Evolutionary conservation across 1,140 invertebrate genomes (phyloP).

Genomic region (Apolygus lucorum): DNA sequence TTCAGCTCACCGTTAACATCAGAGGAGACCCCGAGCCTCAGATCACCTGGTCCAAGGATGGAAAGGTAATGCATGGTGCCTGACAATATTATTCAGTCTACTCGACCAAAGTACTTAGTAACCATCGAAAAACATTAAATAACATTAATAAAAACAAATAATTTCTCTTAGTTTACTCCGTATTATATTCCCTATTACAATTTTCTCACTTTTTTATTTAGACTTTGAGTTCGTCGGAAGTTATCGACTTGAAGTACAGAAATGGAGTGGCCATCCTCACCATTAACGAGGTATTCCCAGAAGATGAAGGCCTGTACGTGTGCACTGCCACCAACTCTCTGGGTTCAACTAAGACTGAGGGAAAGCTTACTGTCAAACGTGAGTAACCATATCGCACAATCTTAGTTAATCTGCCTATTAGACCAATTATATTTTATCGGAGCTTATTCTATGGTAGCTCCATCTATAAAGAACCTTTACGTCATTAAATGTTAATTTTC

Average conservation of each 20-base stretch:
- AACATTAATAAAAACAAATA: too few species aligned
- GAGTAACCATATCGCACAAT: slow-evolving; percentile 40
- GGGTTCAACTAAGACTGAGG: slow-evolving; percentile 69
- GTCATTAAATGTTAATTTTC: background rate
- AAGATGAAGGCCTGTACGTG: slow-evolving; percentile 81
- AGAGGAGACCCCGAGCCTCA: slow-evolving; percentile 86
- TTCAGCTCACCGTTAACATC: slow-evolving; percentile 68
- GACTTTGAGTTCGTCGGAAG: slow-evolving; percentile 64
- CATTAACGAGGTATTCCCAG: slow-evolving; percentile 86
- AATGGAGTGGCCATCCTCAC: slow-evolving; percentile 73
- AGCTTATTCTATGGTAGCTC: too few species aligned
- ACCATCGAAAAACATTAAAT: too few species aligned
- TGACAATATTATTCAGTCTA: too few species aligned
- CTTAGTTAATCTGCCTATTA: too few species aligned
- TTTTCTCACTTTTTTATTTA: slow-evolving; percentile 33
- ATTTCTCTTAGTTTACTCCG: too few species aligned
- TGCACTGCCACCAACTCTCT: slow-evolving; percentile 87
- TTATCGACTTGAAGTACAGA: slow-evolving; percentile 84
- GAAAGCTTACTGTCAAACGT: slow-evolving; percentile 75
- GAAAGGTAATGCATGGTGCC: slow-evolving; percentile 48
- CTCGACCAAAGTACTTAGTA: too few species aligned
- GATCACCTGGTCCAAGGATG: slow-evolving; percentile 76
- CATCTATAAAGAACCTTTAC: background rate
- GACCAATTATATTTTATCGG: too few species aligned
- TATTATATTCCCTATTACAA: too few species aligned